phyloP scores from a whole-genome alignment of 2,797 vertebrate genomes.

The Galago senegalensis region DNA sequence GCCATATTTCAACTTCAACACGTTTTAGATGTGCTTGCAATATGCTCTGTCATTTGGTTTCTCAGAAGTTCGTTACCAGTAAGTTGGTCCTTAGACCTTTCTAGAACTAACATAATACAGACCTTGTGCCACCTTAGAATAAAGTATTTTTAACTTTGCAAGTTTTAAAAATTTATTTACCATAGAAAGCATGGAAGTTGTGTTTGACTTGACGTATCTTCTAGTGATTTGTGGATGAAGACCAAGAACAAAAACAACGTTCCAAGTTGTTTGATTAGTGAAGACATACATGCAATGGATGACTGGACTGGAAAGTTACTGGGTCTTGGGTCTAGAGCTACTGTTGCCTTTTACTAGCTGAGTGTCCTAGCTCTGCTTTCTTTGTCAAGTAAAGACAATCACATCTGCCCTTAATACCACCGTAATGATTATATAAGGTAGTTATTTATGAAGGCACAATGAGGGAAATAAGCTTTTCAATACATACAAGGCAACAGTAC shows the following conservation, averaged over 20 bases:
- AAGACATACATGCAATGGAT: constrained; percentile 40
- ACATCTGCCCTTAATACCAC: background rate
- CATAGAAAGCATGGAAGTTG: background rate
- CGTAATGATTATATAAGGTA: constrained; percentile 27
- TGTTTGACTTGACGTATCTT: constrained; percentile 32
- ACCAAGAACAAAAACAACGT: constrained; percentile 34
- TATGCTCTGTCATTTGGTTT: background rate
- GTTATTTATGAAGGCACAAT: background rate
- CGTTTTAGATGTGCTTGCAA: background rate
- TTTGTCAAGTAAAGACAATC: constrained; percentile 16
- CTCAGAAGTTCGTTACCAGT: background rate
- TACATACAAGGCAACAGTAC: constrained; percentile 1
- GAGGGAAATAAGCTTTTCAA: background rate
- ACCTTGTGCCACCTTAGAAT: constrained; percentile 32
- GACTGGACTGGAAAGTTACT: background rate
- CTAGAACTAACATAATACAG: background rate
- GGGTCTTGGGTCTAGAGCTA: constrained; percentile 29
- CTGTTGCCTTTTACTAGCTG: constrained; percentile 59
- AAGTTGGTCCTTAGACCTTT: constrained; percentile 21
- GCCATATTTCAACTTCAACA: background rate
- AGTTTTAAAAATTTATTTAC: constrained; percentile 36
- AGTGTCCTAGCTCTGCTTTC: constrained; percentile 43
- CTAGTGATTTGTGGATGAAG: constrained; percentile 36
- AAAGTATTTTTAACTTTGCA: constrained; percentile 59
- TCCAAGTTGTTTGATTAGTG: background rate